A percentile compares a stretch with the other conserved stretches of the same genome.
These are phyloP conservation scores for Drosophila ohnishii DNA, from an alignment of 1,140 invertebrate species.

Conservation along the genomic window DNA sequence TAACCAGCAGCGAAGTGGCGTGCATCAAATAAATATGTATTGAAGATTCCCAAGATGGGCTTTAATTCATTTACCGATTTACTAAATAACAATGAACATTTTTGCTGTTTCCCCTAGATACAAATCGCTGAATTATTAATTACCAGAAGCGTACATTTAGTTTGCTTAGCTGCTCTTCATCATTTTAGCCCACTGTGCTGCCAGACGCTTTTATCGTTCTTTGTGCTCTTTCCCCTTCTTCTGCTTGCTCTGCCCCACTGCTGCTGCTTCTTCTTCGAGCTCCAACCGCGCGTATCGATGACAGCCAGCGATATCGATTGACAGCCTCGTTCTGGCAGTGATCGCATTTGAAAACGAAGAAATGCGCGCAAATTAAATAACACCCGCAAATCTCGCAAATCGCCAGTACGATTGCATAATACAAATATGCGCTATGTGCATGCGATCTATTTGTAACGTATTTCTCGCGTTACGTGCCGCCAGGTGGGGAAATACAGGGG, in stretches of 20 bases:
- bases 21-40: conserved; percentile 1
- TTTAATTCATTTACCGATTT: not conserved
- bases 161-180: not conserved
- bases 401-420: conserved; percentile 44
- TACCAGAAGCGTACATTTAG: not conserved
- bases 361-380: conserved; percentile 43
- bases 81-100: not conserved
- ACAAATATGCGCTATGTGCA: conserved; percentile 41
- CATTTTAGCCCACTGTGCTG: conserved; percentile 6
- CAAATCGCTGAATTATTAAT: not conserved
- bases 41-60: not conserved
- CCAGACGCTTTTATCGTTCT: conserved; percentile 25
- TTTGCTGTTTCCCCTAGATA: not conserved
- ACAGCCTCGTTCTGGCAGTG: conserved; percentile 6
- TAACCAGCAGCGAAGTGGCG: conserved; percentile 3
- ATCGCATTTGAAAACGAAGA: conserved; percentile 35
- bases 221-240: conserved; percentile 19
- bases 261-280: conserved; percentile 12
- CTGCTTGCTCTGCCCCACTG: not conserved
- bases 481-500: conserved; percentile 14
- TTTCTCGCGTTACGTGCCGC: conserved; percentile 38
- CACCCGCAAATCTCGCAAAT: conserved; percentile 42
- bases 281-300: conserved; percentile 13
- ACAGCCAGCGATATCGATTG: conserved; percentile 21
- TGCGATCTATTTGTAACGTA: conserved; percentile 51